phyloP scores from a whole-genome alignment of 2,888 invertebrate genomes.

The Megamerina dolium region DNA sequence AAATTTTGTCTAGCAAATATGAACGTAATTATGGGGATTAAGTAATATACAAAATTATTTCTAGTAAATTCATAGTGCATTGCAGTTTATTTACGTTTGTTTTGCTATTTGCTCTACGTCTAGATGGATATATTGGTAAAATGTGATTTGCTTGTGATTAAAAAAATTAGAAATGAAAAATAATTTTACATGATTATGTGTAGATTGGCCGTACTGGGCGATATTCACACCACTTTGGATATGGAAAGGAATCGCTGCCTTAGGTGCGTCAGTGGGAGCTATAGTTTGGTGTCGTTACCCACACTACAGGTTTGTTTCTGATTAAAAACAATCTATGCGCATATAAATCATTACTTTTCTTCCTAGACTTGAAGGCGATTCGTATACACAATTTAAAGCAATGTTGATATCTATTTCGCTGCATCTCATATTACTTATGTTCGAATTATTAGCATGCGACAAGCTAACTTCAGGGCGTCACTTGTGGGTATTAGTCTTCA shows the following conservation, averaged over 20 bases:
- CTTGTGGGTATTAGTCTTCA: constrained; percentile 83
- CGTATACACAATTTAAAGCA: constrained; percentile 95
- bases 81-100: constrained; percentile 88
- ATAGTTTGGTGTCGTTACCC: constrained; percentile 96
- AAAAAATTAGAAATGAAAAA: neutral
- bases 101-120: constrained; percentile 78
- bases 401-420: constrained; percentile 94
- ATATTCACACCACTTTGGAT: constrained; percentile 96
- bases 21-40: no score
- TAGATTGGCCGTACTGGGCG: constrained; percentile 90
- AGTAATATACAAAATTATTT: no score
- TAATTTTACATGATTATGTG: neutral
- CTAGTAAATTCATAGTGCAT: constrained; percentile 95
- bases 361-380: constrained; percentile 85
- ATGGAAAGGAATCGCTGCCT: constrained; percentile 88
- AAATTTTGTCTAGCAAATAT: no score
- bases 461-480: constrained; percentile 77
- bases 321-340: neutral
- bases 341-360: no score
- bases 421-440: constrained; percentile 91
- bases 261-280: constrained; percentile 86
- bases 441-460: constrained; percentile 92
- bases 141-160: neutral
- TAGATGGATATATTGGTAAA: constrained; percentile 70
- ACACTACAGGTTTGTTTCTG: constrained; percentile 79